Evolutionary conservation across 1,140 invertebrate genomes (phyloP).

Genomic region (Bacillus rossius): DNA sequence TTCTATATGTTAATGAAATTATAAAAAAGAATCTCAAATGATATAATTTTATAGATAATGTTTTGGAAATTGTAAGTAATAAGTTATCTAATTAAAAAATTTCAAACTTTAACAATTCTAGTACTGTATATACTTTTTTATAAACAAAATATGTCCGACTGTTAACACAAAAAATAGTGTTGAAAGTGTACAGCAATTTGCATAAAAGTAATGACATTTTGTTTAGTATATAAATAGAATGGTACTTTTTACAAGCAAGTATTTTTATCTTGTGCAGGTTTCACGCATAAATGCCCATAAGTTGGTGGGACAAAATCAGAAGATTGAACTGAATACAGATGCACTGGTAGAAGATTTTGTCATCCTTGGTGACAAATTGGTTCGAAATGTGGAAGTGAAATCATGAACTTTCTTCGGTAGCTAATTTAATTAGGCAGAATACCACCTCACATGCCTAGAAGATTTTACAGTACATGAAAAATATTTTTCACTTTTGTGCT

Average conservation of each 20-base stretch:
- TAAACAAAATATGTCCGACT: not conserved
- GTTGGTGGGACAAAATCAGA: conserved; percentile 37
- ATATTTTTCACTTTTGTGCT: too few species aligned
- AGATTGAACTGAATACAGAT: conserved; percentile 54
- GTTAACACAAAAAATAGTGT: not conserved
- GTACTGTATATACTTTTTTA: not conserved
- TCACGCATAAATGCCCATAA: conserved; percentile 45
- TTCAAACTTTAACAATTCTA: not conserved
- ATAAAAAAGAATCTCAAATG: too few species aligned
- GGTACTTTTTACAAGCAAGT: not conserved
- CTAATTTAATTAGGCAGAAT: too few species aligned
- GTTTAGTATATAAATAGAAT: too few species aligned
- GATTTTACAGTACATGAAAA: too few species aligned
- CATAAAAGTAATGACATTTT: not conserved
- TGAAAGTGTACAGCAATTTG: not conserved
- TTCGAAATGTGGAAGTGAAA: conserved; percentile 34
- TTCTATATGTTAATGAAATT: too few species aligned
- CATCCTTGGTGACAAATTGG: conserved; percentile 56
- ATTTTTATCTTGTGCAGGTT: conserved; percentile 22
- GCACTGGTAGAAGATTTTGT: conserved; percentile 69
- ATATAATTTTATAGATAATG: too few species aligned
- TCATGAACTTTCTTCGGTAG: too few species aligned
- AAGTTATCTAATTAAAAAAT: not conserved
- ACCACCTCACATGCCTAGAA: too few species aligned
- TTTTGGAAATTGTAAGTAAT: too few species aligned